Evolutionary conservation across 2,113 vertebrate genomes (phyloP), one percentile per base, ranked within the genome.

Genomic region (Furnarius figulus): DNA sequence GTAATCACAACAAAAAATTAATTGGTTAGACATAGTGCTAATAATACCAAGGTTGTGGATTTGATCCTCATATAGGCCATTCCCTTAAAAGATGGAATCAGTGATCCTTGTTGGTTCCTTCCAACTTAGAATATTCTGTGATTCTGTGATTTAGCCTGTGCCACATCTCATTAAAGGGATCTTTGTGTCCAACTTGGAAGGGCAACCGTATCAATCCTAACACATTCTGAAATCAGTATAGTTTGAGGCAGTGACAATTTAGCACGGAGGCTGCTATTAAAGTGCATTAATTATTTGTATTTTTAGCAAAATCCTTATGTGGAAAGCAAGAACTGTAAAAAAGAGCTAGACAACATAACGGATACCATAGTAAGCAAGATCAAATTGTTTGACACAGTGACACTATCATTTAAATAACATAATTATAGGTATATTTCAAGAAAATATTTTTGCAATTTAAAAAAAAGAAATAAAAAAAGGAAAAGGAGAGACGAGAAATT

Each of bases 241-340:
- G 46, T 95, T 83, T 55, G 42, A 93, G 63, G 55, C 50, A 78
- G 50, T 87, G 83, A 90, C 11, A 93, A 78, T 90, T 95, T 55
- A 67, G 16, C 65, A 81, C 53, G 44, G 68, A 92, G 92, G 4
- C 14, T 77, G 33, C 33, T 84, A 71, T 90, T 89, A 90, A 18
- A 35, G 39, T 92, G 39, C 22, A 86, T 95, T 81, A 74, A 93
- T 95, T 84, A 95, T 92, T 92, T 59, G 84, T 62, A 66, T 40
- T 86, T 96, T 93, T 77, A 85, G 37, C 18, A 81, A 62, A 59
- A 71, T 63, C 61, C 18, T 63, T 24, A 46, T 86, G 59, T 67
- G 39, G 50, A 78, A 89, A 74, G 44, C 6, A 63, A 49, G 42
- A 28, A 58, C 23, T 81, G 21, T n/a, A 59, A 84, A 83, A 91